A percentile compares a stretch with the other conserved stretches of the same genome.
These are phyloP conservation scores for Apis florea DNA, from an alignment of 1,140 invertebrate species.

Conservation along the genomic window DNA sequence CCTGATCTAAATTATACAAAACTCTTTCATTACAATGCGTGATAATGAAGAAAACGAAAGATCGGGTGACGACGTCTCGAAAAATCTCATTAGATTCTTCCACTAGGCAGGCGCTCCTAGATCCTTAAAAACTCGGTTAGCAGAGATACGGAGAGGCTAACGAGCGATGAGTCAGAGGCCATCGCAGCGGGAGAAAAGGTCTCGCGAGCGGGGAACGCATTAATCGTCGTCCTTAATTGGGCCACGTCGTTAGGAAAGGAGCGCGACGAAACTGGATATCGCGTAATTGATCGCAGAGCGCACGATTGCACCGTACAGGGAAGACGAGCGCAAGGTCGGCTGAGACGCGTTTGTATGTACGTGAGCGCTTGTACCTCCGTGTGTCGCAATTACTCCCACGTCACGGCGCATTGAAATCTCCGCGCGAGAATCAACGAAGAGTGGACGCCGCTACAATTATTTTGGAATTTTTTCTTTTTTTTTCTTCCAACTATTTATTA, in stretches of 20 bases:
- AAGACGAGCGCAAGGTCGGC: constrained; percentile 64
- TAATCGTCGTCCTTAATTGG: constrained; percentile 63
- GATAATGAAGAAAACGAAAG: neutral
- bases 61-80: neutral
- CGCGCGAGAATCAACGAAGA: constrained; percentile 11
- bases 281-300: constrained; percentile 59
- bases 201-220: constrained; percentile 37
- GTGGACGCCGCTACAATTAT: neutral
- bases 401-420: constrained; percentile 56
- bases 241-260: constrained; percentile 58
- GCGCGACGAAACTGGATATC: constrained; percentile 63
- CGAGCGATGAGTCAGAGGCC: constrained; percentile 25
- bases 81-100: neutral
- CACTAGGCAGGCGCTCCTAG: neutral
- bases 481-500: neutral
- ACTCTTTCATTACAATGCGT: neutral
- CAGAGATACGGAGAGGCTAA: constrained; percentile 17
- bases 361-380: constrained; percentile 24
- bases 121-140: constrained; percentile 40
- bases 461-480: neutral
- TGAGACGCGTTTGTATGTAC: constrained; percentile 12
- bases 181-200: constrained; percentile 38
- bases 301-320: constrained; percentile 63
- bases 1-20: neutral
- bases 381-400: constrained; percentile 67